Evolutionary conservation across 2,888 invertebrate genomes (phyloP), one percentile per base, ranked within the genome.

Genomic region (Rosalia funebris): DNA sequence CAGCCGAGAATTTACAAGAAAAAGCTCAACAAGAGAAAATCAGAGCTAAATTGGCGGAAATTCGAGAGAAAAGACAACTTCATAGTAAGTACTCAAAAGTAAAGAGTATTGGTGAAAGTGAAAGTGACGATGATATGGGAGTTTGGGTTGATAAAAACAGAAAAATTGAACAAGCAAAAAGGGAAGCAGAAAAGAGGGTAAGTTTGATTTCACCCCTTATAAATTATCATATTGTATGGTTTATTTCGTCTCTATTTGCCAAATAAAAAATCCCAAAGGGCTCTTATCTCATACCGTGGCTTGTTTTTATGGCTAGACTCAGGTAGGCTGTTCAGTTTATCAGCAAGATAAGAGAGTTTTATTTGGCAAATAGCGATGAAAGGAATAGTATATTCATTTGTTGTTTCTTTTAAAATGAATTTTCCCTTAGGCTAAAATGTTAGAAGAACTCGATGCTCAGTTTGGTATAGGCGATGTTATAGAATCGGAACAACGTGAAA

Each of bases 391-490:
- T n/a, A n/a, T n/a, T n/a, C n/a, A n/a, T 32, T 11, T 46, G 14
- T 42, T 46, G 20, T 7, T 45, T 64, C 60, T 57, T 31, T 62
- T n/a, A n/a, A n/a, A n/a, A n/a, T n/a, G n/a, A n/a, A n/a, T 73
- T 4, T 77, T 34, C 11, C 2, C 10, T 2, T n/a, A 93, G 94
- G 98, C 96, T 15, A 95, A 95, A 79, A 87, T 93, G 84, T 81
- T 98, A 75, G 95, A 97, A 82, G 96, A 98, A 82, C 87, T 98
- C 85, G 98, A 98, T 82, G 92, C 89, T 69, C 96, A 93, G 79
- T 97, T 98, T 85, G 97, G 96, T 20, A 89, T 96, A 62, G 87
- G 89, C 10, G 91, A 90, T 71, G 83, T 96, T 45, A 87, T 97
- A n/a, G 91, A 92, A 66, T 89, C 92, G 69, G 93, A 93, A 73